A percentile compares a stretch with the other conserved stretches of the same genome.
These are phyloP conservation scores for Etheostoma spectabile DNA, from an alignment of 2,113 vertebrate species.

Conservation along the genomic window DNA sequence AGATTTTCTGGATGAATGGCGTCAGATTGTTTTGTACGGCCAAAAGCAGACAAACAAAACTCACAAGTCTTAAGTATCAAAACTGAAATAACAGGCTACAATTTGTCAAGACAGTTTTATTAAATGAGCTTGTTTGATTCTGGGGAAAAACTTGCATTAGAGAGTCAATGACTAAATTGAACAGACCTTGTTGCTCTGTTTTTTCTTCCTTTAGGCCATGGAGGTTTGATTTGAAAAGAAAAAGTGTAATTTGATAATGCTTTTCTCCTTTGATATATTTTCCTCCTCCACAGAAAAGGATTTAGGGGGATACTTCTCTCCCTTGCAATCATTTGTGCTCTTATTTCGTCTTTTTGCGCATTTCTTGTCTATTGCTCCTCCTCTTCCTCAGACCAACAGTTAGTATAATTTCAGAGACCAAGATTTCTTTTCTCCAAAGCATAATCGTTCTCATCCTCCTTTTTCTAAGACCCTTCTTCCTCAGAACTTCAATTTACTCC, in stretches of 20 bases:
- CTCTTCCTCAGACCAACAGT: slow-evolving; percentile 13
- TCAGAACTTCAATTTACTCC: slow-evolving; percentile 38
- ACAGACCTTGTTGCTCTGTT: background rate
- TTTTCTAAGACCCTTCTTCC: slow-evolving; percentile 16
- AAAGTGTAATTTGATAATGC: background rate
- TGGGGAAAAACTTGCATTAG: too few relatives aligned
- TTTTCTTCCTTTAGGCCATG: background rate
- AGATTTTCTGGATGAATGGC: background rate
- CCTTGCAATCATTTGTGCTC: background rate
- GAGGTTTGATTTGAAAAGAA: background rate
- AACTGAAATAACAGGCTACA: background rate
- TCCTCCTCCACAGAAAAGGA: background rate
- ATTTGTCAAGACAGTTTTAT: background rate
- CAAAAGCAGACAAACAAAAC: background rate
- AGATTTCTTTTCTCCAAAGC: slow-evolving; percentile 31
- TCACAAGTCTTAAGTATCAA: background rate
- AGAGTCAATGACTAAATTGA: background rate
- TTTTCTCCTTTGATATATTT: background rate
- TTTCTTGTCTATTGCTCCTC: background rate
- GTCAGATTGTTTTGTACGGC: background rate
- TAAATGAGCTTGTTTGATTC: background rate
- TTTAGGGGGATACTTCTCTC: background rate
- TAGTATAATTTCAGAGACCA: slow-evolving; percentile 23
- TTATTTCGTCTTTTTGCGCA: background rate
- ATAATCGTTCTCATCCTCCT: slow-evolving; percentile 9